A percentile compares a stretch with the other conserved stretches of the same genome.
These are phyloP conservation scores for Lepus americanus DNA, from an alignment of 2,113 vertebrate genomes.

Conservation along the genomic window DNA sequence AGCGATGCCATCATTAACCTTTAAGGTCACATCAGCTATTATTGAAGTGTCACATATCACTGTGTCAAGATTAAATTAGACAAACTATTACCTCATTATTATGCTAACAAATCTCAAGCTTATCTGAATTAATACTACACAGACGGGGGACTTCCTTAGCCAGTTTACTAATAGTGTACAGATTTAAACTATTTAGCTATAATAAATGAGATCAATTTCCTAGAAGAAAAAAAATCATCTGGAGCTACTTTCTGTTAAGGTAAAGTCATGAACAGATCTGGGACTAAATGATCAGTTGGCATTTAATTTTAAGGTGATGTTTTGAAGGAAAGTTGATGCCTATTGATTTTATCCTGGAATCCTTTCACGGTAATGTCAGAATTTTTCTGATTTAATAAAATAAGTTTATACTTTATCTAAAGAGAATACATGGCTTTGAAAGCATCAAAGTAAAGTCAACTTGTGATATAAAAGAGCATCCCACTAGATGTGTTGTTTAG, in stretches of 20 bases:
- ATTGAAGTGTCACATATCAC: slow-evolving; percentile 88
- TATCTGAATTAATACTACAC: slow-evolving; percentile 74
- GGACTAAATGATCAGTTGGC: slow-evolving; percentile 68
- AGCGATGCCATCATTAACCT: slow-evolving; percentile 85
- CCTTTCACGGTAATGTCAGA: slow-evolving; percentile 74
- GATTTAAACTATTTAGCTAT: slow-evolving; percentile 47
- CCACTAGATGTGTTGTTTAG: slow-evolving; percentile 21
- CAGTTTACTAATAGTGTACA: slow-evolving; percentile 69
- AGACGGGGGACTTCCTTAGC: slow-evolving; percentile 28
- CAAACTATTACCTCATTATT: slow-evolving; percentile 82
- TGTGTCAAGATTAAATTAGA: slow-evolving; percentile 77
- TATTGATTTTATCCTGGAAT: slow-evolving; percentile 77
- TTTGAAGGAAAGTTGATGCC: slow-evolving; percentile 54
- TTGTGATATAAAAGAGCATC: background rate
- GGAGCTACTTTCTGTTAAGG: slow-evolving; percentile 38
- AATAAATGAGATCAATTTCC: slow-evolving; percentile 60
- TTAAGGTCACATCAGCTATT: slow-evolving; percentile 86
- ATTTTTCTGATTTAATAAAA: slow-evolving; percentile 68
- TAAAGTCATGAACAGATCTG: slow-evolving; percentile 27
- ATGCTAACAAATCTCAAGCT: slow-evolving; percentile 68
- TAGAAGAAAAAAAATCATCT: slow-evolving; percentile 16
- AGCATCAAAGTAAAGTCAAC: slow-evolving; percentile 1
- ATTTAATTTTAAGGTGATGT: slow-evolving; percentile 54
- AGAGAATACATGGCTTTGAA: slow-evolving; percentile 58
- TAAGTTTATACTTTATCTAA: slow-evolving; percentile 64